Evolutionary conservation across 1,140 invertebrate genomes (phyloP).

Genomic region (Mamestra configurata): DNA sequence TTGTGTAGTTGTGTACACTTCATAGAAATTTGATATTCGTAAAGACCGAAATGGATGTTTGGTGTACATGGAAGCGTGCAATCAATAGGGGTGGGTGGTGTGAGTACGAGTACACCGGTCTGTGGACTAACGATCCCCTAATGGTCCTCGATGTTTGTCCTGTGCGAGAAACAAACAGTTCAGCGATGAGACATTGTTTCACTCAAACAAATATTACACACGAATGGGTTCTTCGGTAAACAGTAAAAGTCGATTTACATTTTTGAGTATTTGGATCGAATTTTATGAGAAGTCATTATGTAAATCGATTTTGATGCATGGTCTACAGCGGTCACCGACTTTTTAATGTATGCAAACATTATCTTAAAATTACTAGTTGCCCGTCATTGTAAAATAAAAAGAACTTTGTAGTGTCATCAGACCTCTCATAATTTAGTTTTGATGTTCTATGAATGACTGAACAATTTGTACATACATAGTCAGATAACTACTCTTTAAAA

Average conservation of each 20-base stretch:
- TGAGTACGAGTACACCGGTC: neutral
- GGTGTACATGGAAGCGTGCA: constrained; percentile 47
- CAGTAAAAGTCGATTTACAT: neutral
- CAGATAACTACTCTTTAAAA: too few species aligned
- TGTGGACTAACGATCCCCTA: constrained; percentile 52
- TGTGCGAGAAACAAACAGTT: constrained; percentile 41
- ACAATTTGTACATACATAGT: too few species aligned
- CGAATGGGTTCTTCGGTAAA: constrained; percentile 11
- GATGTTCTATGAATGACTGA: too few species aligned
- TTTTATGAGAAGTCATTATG: too few species aligned
- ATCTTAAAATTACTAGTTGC: too few species aligned
- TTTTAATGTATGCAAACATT: too few species aligned
- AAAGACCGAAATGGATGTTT: constrained; percentile 55
- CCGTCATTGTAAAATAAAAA: too few species aligned
- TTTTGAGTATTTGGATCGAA: neutral
- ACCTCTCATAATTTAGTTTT: too few species aligned
- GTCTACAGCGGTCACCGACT: too few species aligned
- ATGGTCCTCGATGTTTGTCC: constrained; percentile 50
- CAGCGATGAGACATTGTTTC: constrained; percentile 13
- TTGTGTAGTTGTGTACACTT: constrained; percentile 1
- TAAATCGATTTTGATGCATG: too few species aligned
- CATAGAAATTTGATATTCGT: constrained; percentile 45
- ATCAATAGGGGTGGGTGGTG: constrained; percentile 52
- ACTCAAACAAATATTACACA: constrained; percentile 17
- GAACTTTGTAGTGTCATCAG: too few species aligned